These are phyloP conservation scores for Trypoxylon attenuatum DNA, from an alignment of 2,888 invertebrate species.

Conservation along the genomic window DNA sequence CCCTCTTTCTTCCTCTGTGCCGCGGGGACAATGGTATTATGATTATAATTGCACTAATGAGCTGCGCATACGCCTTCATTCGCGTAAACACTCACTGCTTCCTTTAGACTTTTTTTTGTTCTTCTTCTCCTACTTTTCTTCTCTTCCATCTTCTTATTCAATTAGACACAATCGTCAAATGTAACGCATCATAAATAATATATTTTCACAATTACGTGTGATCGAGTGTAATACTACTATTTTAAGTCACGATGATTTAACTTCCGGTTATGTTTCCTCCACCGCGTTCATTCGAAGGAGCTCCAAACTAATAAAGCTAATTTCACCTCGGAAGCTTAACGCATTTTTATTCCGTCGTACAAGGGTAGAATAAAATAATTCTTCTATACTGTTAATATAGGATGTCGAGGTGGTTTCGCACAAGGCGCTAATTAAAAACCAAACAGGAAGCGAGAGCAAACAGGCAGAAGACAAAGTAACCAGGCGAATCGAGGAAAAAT, in stretches of 20 bases:
- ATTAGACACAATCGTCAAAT: conserved; percentile 47
- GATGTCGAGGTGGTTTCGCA: no score
- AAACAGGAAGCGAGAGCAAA: not conserved
- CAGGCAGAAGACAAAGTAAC: not conserved
- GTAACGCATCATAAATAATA: conserved; percentile 41
- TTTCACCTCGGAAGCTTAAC: no score
- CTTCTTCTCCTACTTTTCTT: no score
- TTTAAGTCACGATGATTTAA: no score
- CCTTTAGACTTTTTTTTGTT: conserved; percentile 41
- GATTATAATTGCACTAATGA: conserved; percentile 62
- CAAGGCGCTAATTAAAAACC: not conserved
- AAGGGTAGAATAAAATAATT: no score
- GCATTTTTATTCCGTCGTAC: no score
- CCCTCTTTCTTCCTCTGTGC: not conserved
- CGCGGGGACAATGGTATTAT: conserved; percentile 59
- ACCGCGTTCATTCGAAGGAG: no score
- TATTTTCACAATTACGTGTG: no score
- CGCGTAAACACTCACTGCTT: conserved; percentile 46
- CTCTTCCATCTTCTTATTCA: conserved; percentile 60
- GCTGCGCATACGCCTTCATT: conserved; percentile 15
- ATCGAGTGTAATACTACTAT: no score
- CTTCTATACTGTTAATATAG: no score
- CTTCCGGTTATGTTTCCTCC: no score
- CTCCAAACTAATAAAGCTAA: no score
- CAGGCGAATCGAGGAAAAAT: not conserved